Evolutionary conservation across 2,113 vertebrate genomes (phyloP).

Genomic region (Neogobius melanostomus): DNA sequence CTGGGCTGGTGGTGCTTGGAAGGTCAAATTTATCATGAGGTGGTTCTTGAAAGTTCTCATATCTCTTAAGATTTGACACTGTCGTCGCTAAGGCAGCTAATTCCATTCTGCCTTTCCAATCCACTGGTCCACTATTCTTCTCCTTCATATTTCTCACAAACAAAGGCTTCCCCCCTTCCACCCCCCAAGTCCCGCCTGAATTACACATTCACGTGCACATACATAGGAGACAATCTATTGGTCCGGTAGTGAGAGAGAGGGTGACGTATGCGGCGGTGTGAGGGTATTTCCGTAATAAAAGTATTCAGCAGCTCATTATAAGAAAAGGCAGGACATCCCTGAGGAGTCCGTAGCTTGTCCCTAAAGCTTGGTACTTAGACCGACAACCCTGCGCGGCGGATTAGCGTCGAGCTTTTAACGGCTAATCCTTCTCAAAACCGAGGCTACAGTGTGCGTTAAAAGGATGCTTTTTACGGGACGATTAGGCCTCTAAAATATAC

Average conservation of each 20-base stretch:
- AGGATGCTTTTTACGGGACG: conserved; percentile 43
- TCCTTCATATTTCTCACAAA: conserved; percentile 2
- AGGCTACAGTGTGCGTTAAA: conserved; percentile 49
- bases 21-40: too few relatives aligned
- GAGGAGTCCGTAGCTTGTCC: conserved; percentile 41
- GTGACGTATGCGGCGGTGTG: conserved; percentile 28
- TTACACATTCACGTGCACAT: conserved; percentile 37
- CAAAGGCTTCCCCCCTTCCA: not conserved
- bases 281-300: conserved; percentile 31
- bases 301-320: conserved; percentile 40
- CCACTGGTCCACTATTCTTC: not conserved
- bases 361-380: conserved; percentile 36
- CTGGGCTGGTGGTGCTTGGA: too few relatives aligned
- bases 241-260: conserved; percentile 46
- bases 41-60: too few relatives aligned
- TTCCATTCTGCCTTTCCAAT: too few relatives aligned
- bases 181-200: conserved; percentile 9
- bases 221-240: conserved; percentile 56
- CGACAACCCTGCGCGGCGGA: conserved; percentile 40
- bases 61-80: too few relatives aligned
- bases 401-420: conserved; percentile 40
- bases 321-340: conserved; percentile 27
- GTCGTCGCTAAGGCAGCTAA: too few relatives aligned
- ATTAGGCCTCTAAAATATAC: conserved; percentile 36
- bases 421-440: conserved; percentile 51